Conservation (phyloP, 2,888 invertebrate genomes). For the Cerastoderma edule region DNA sequence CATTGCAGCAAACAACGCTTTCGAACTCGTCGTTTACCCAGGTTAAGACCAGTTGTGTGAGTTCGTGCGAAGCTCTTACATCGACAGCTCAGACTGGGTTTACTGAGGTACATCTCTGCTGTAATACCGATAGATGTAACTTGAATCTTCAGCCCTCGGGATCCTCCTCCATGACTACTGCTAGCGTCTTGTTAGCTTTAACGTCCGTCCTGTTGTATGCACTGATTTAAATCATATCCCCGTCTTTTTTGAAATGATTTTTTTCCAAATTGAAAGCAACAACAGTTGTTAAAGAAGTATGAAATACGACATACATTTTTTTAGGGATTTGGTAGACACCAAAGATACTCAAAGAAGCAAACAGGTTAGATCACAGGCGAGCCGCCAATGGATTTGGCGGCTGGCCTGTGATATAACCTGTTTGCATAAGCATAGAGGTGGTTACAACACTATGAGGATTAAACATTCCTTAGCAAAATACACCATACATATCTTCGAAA, state of each 20-base stretch:
- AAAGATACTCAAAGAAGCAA: too few relatives aligned
- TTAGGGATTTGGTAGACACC: too few relatives aligned
- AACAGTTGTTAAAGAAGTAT: not conserved
- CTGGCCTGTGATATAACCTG: too few relatives aligned
- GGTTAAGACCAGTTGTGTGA: constrained; percentile 4
- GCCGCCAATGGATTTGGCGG: too few relatives aligned
- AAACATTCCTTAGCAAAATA: too few relatives aligned
- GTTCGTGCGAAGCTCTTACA: not conserved
- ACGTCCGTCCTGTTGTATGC: not conserved
- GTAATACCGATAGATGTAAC: not conserved
- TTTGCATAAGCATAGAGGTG: too few relatives aligned
- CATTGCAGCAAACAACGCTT: constrained; percentile 3
- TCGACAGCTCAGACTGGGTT: not conserved
- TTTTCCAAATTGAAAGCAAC: not conserved
- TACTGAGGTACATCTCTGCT: constrained; percentile 1
- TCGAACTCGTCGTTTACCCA: not conserved
- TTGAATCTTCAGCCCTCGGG: too few relatives aligned
- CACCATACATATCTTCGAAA: too few relatives aligned
- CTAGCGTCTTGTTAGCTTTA: not conserved
- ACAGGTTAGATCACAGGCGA: too few relatives aligned
- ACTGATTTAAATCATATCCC: not conserved
- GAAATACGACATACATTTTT: not conserved
- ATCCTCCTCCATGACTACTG: not conserved
- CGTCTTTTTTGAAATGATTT: not conserved
- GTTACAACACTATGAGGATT: too few relatives aligned